phyloP scores from a whole-genome alignment of 1,140 invertebrate genomes.

The Ylistrum balloti region DNA sequence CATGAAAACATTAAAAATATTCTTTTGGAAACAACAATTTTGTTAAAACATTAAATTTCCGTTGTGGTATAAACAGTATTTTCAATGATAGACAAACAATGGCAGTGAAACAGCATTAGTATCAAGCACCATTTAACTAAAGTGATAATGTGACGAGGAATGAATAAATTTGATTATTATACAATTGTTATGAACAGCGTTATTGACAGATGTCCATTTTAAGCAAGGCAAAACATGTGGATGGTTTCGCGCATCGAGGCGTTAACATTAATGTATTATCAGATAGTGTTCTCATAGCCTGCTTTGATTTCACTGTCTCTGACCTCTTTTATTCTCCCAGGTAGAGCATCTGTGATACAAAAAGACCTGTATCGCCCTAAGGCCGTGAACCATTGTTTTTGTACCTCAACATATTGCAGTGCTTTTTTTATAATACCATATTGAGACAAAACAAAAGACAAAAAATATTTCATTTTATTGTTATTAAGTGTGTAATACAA shows the following conservation, averaged over 20 bases:
- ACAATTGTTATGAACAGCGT: not conserved
- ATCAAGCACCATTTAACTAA: conserved; percentile 4
- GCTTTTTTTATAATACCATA: not conserved
- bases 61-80: too few species aligned
- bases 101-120: not conserved
- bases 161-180: conserved; percentile 17
- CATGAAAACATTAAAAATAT: too few species aligned
- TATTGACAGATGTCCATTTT: conserved; percentile 19
- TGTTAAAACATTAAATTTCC: not conserved
- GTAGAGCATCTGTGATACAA: not conserved
- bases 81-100: not conserved
- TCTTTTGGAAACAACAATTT: not conserved
- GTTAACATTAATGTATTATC: conserved; percentile 1
- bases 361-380: not conserved
- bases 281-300: not conserved
- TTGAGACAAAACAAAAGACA: not conserved
- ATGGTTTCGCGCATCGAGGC: not conserved
- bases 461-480: not conserved
- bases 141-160: not conserved
- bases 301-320: not conserved
- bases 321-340: not conserved
- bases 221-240: not conserved
- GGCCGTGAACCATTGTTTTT: not conserved
- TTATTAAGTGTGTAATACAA: not conserved
- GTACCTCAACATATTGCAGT: not conserved